Conservation (phyloP, 2,113 vertebrate species). For the Barnardius zonarius region DNA sequence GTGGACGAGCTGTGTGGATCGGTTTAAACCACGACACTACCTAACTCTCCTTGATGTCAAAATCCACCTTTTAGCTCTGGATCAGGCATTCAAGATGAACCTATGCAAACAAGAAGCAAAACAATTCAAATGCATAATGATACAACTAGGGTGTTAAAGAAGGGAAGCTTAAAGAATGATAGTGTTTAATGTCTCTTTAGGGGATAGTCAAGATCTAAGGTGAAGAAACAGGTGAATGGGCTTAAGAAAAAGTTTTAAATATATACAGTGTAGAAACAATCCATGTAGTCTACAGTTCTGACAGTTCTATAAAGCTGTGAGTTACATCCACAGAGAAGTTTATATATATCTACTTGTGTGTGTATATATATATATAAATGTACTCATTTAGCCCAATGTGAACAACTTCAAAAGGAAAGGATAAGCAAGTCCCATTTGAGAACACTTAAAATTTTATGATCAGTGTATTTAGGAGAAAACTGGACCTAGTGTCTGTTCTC, state of each 20-base stretch:
- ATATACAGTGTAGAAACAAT: background rate
- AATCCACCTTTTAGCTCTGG: background rate
- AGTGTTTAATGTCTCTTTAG: background rate
- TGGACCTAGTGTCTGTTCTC: background rate
- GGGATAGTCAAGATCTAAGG: background rate
- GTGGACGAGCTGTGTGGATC: too few relatives aligned
- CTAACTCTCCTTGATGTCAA: background rate
- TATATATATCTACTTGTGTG: fast-evolving
- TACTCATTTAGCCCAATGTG: background rate
- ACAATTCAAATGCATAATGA: background rate
- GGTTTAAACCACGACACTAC: too few relatives aligned
- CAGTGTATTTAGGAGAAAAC: background rate
- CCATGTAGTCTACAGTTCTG: background rate
- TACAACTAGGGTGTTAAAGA: background rate
- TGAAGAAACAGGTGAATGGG: background rate
- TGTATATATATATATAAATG: too few relatives aligned
- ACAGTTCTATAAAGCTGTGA: background rate
- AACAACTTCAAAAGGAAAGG: background rate
- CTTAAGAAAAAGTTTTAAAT: background rate
- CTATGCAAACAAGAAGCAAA: background rate
- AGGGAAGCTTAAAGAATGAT: background rate
- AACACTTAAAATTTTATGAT: background rate
- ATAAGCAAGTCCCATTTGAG: background rate
- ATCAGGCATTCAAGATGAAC: background rate
- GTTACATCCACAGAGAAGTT: background rate